Evolutionary conservation across 2,797 vertebrate species (phyloP).

Genomic region (Falco berigora): DNA sequence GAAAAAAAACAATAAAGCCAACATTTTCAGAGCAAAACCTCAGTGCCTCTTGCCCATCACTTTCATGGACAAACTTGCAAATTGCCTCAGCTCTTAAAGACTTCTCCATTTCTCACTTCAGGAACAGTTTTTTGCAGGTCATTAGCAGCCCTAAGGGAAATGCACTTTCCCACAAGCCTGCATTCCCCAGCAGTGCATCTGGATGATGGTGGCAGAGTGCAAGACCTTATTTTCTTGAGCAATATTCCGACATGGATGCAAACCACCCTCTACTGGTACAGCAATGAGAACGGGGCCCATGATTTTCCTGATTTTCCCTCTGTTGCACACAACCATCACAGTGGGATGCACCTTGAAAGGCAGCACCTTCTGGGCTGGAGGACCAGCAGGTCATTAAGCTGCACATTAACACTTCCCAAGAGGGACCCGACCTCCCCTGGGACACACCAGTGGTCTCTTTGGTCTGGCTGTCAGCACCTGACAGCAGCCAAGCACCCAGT

Average conservation of each 20-base stretch:
- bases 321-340: background rate
- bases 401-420: background rate
- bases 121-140: background rate
- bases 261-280: background rate
- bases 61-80: background rate
- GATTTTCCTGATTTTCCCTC: background rate
- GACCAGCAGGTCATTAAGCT: background rate
- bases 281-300: fast-evolving
- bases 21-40: background rate
- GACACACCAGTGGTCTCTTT: background rate
- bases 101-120: background rate
- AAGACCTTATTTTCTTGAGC: background rate
- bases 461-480: background rate
- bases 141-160: background rate
- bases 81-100: background rate
- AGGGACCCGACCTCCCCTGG: background rate
- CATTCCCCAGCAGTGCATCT: fast-evolving
- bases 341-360: background rate
- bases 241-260: fast-evolving
- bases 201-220: background rate
- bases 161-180: background rate
- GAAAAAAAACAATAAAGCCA: background rate
- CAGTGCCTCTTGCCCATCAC: background rate
- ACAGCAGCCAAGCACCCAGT: background rate
- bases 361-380: background rate